Evolutionary conservation across 2,888 invertebrate species (phyloP).

Genomic region (Acrocera orbiculus): DNA sequence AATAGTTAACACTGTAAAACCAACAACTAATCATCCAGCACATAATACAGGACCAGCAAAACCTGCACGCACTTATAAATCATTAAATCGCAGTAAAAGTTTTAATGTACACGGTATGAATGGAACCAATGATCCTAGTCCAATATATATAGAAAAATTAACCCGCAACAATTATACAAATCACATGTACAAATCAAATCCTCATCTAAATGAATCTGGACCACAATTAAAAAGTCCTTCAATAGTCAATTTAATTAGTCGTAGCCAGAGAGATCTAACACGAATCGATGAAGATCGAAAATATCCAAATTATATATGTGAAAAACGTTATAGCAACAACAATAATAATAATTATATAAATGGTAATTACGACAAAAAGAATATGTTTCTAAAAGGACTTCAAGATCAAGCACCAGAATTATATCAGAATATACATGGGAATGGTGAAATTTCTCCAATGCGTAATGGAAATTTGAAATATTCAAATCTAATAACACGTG

Average conservation of each 20-base stretch:
- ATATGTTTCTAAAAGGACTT: constrained; percentile 48
- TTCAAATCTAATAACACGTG: constrained; percentile 9
- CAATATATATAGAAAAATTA: constrained; percentile 28
- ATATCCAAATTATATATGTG: constrained; percentile 14
- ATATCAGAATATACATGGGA: constrained; percentile 51
- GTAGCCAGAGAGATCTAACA: constrained; percentile 62
- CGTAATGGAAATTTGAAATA: constrained; percentile 31
- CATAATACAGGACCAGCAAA: constrained; percentile 46
- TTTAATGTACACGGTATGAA: constrained; percentile 58
- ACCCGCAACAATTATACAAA: constrained; percentile 27
- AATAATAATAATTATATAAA: constrained; percentile 23
- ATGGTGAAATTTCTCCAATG: constrained; percentile 35
- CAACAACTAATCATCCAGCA: too few relatives aligned
- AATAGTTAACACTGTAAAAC: constrained; percentile 36
- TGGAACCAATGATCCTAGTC: constrained; percentile 33
- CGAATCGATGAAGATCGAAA: constrained; percentile 34
- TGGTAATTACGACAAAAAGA: constrained; percentile 42
- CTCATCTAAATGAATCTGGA: constrained; percentile 53
- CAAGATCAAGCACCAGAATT: constrained; percentile 54
- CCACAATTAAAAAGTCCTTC: constrained; percentile 68
- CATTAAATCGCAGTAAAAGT: constrained; percentile 64
- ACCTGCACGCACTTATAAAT: constrained; percentile 61
- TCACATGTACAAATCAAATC: constrained; percentile 55
- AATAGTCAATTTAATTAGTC: constrained; percentile 67
- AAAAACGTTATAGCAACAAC: constrained; percentile 12